These are phyloP conservation scores for Plusia festucae DNA, from an alignment of 2,888 invertebrate species.

Conservation along the genomic window DNA sequence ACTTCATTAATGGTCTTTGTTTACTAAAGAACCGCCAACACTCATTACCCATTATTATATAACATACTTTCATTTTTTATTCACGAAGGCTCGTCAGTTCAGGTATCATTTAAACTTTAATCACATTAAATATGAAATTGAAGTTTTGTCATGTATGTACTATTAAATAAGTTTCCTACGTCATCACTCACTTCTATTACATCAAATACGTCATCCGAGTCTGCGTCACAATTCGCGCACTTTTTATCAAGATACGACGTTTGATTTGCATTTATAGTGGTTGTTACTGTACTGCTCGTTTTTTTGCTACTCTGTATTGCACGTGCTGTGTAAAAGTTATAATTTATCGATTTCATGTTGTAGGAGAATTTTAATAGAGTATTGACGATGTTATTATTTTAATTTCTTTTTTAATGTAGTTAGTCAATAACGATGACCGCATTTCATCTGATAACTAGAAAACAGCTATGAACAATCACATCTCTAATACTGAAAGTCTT, in stretches of 20 bases:
- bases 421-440: too few species aligned
- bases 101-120: too few species aligned
- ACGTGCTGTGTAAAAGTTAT: constrained; percentile 50
- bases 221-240: constrained; percentile 27
- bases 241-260: constrained; percentile 57
- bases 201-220: constrained; percentile 22
- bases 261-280: constrained; percentile 50
- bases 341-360: constrained; percentile 39
- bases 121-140: too few species aligned
- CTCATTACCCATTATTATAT: not conserved
- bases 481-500: not conserved
- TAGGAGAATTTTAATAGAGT: constrained; percentile 24
- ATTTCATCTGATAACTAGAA: not conserved
- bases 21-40: not conserved
- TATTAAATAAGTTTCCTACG: not conserved
- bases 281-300: constrained; percentile 44
- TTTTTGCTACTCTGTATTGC: constrained; percentile 42
- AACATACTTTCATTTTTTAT: not conserved
- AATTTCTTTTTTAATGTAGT: too few species aligned
- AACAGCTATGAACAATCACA: too few species aligned
- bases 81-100: too few species aligned
- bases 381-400: not conserved
- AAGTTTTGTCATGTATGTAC: not conserved
- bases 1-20: not conserved
- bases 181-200: constrained; percentile 25